Base-by-base conservation (phyloP, 2,113 vertebrate genomes). In the Pholis gunnellus region DNA sequence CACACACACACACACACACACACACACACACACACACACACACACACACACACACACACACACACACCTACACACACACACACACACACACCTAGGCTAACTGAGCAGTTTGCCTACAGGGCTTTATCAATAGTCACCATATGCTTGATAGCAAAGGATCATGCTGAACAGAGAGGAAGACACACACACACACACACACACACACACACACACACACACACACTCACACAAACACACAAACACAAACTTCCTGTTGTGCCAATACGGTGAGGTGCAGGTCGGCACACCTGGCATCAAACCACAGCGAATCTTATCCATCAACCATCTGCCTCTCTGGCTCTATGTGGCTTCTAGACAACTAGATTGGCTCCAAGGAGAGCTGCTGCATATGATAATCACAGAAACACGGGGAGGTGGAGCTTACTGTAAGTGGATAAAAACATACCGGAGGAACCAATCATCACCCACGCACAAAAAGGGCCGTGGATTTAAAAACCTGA, bases 111-210 rank as follows among this genome's bases (percentile, higher is more conserved):
- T 87, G 68, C 73, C 83, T 56, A 78, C 68, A 38, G 44, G 69
- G 73, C 81, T 92, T 91, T 82, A 90, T 93, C 92, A 93, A 92
- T 87, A 88, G 78, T 79, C 44, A 84, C 90, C 93, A 94, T 93
- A 94, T 94, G 91, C 68, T 82, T 75, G 44, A 78, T 80, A 85
- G 76, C 91, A 89, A 83, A 72, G 61, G 82, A 79, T 77, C 61
- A 70, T 74, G 80, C 81, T 70, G 59, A 88, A 87, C 64, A 81
- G 31, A 78, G 75, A 79, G 29, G 54, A 50, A 74, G n/a, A 74
- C 40, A 54, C 14, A 64, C 64, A 31, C 40, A 17, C 11, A 61
- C 76, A 14, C 44, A 44, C 17, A 42, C 15, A 27, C 13, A 57
- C 65, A 70, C n/a, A 56, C 29, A 40, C 17, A 75, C 50, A 48